These are phyloP conservation scores for Drosophila eugracilis DNA, from an alignment of 1,140 invertebrate genomes.

Conservation along the genomic window DNA sequence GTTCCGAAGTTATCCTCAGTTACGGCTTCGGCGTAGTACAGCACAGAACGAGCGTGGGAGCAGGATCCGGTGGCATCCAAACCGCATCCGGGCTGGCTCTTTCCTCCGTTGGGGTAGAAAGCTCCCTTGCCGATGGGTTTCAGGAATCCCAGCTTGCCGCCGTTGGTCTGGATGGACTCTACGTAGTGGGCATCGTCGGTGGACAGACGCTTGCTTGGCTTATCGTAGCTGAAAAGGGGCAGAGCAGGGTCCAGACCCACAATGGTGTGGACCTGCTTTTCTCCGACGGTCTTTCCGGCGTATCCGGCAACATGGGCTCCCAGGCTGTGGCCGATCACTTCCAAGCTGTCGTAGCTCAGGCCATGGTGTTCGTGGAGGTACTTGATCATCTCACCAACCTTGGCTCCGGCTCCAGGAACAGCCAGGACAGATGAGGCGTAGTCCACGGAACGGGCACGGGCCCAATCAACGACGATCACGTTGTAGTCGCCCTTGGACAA, in stretches of 20 bases:
- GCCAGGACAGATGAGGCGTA: slow-evolving; percentile 85
- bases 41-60: slow-evolving; percentile 85
- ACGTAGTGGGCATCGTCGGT: slow-evolving; percentile 79
- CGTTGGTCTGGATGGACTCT: slow-evolving; percentile 87
- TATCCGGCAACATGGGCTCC: slow-evolving; percentile 86
- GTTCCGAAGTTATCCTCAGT: slow-evolving; percentile 53
- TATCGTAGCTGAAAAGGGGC: slow-evolving; percentile 78
- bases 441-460: slow-evolving; percentile 75
- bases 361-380: slow-evolving; percentile 66
- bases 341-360: slow-evolving; percentile 41
- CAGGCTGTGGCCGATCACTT: slow-evolving; percentile 77
- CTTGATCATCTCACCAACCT: slow-evolving; percentile 71
- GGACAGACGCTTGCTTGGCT: slow-evolving; percentile 76
- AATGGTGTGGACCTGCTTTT: slow-evolving; percentile 60
- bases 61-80: slow-evolving; percentile 82
- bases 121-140: slow-evolving; percentile 85
- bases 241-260: slow-evolving; percentile 85
- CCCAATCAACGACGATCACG: slow-evolving; percentile 87
- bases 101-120: slow-evolving; percentile 86
- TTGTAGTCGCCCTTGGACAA: slow-evolving; percentile 85
- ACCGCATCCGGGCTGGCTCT: slow-evolving; percentile 86
- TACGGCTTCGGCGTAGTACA: slow-evolving; percentile 86
- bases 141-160: slow-evolving; percentile 85
- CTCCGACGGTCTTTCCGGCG: slow-evolving; percentile 84
- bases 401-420: slow-evolving; percentile 85